Evolutionary conservation across 2,797 vertebrate genomes (phyloP).

Genomic region (Liasis olivaceus): DNA sequence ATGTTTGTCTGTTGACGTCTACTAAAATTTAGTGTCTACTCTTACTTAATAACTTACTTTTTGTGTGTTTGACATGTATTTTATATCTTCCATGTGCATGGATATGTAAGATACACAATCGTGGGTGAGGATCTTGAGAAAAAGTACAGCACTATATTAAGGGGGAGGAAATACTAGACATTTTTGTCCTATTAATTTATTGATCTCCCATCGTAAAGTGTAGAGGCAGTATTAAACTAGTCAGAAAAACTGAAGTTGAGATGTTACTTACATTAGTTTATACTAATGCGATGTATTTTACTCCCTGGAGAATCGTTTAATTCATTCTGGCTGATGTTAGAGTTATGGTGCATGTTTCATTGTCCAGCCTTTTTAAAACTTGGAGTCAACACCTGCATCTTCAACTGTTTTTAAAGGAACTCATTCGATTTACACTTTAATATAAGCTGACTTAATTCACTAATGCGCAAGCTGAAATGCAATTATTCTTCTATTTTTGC

Average conservation of each 20-base stretch:
- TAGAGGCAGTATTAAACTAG: slow-evolving; percentile 35
- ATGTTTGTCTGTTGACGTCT: slow-evolving; percentile 86
- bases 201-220: slow-evolving; percentile 17
- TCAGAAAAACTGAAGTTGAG: slow-evolving; percentile 42
- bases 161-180: slow-evolving; percentile 47
- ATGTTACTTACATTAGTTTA: slow-evolving; percentile 18
- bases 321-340: not conserved
- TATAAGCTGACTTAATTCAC: not conserved
- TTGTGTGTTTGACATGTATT: slow-evolving; percentile 85
- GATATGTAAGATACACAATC: slow-evolving; percentile 80
- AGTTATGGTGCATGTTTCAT: not conserved
- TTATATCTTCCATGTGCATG: slow-evolving; percentile 80
- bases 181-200: slow-evolving; percentile 46
- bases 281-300: slow-evolving; percentile 7
- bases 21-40: slow-evolving; percentile 81
- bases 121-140: slow-evolving; percentile 78
- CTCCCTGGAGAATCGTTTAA: not conserved
- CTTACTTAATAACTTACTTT: slow-evolving; percentile 81
- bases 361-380: not conserved
- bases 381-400: slow-evolving; percentile 1
- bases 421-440: not conserved
- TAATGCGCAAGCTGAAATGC: not conserved
- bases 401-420: not conserved
- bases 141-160: slow-evolving; percentile 73
- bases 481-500: not conserved